phyloP scores from a whole-genome alignment of 2,888 invertebrate genomes.

The Dynastes maya region DNA sequence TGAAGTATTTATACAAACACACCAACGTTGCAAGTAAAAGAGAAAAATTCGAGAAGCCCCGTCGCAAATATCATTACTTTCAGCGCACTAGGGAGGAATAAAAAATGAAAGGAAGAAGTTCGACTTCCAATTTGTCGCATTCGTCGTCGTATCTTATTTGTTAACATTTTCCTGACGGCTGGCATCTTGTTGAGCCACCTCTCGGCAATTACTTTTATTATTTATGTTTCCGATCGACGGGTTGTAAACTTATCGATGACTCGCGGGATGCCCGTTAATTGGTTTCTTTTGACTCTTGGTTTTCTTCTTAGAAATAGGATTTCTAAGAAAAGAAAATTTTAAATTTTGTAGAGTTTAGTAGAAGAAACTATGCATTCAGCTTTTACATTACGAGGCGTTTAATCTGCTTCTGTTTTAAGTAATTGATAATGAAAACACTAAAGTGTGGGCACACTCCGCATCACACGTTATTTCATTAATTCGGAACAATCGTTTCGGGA shows the following conservation, averaged over 20 bases:
- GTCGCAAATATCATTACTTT: constrained; percentile 33
- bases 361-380: no score
- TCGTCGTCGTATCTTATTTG: constrained; percentile 36
- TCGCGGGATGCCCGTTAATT: no score
- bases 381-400: no score
- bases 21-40: constrained; percentile 34
- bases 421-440: no score
- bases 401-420: no score
- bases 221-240: neutral
- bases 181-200: constrained; percentile 16
- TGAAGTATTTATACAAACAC: constrained; percentile 39
- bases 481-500: no score
- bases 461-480: no score
- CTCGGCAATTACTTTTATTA: neutral
- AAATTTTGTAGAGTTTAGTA: no score
- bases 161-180: constrained; percentile 36
- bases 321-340: no score
- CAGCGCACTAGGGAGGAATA: neutral
- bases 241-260: neutral
- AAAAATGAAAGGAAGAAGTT: constrained; percentile 19
- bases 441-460: no score
- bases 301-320: no score
- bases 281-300: no score
- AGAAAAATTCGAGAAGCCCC: constrained; percentile 29
- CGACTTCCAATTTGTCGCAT: constrained; percentile 39